Conservation (phyloP, 2,888 invertebrate genomes). For the Calameuta idolon region DNA sequence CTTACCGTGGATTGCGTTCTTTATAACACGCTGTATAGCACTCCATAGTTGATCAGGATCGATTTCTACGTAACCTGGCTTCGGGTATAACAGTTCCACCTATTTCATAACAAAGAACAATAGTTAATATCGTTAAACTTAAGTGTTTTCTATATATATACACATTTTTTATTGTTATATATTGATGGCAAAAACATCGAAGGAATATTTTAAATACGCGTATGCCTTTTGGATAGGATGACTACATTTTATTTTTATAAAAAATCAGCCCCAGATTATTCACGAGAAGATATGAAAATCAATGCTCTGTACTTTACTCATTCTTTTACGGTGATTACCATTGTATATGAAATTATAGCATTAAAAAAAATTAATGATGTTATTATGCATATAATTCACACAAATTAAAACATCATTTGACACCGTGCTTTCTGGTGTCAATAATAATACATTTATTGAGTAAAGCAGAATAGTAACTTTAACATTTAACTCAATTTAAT, state of each 20-base stretch:
- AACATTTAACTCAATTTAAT: background rate
- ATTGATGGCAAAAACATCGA: background rate
- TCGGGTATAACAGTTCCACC: slow-evolving; percentile 84
- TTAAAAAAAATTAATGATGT: background rate
- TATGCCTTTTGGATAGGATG: background rate
- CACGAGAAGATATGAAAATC: no score
- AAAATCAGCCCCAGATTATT: background rate
- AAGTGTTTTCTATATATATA: background rate
- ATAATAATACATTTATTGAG: background rate
- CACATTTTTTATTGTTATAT: background rate
- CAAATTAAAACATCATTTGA: background rate
- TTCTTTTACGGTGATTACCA: background rate
- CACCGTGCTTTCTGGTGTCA: background rate
- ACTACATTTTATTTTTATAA: background rate
- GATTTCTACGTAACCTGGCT: slow-evolving; percentile 87
- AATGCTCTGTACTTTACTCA: no score
- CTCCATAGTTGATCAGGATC: slow-evolving; percentile 86
- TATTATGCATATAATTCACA: background rate
- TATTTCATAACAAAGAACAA: slow-evolving; percentile 57
- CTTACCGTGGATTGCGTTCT: slow-evolving; percentile 77
- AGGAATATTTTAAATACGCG: no score
- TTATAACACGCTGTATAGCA: slow-evolving; percentile 76
- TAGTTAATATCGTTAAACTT: background rate
- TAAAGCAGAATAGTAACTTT: background rate
- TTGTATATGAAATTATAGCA: background rate